A percentile compares a stretch with the other conserved stretches of the same genome.
phyloP scores from a whole-genome alignment of 2,797 vertebrate species.

The Melanotaenia parkinsoni region DNA sequence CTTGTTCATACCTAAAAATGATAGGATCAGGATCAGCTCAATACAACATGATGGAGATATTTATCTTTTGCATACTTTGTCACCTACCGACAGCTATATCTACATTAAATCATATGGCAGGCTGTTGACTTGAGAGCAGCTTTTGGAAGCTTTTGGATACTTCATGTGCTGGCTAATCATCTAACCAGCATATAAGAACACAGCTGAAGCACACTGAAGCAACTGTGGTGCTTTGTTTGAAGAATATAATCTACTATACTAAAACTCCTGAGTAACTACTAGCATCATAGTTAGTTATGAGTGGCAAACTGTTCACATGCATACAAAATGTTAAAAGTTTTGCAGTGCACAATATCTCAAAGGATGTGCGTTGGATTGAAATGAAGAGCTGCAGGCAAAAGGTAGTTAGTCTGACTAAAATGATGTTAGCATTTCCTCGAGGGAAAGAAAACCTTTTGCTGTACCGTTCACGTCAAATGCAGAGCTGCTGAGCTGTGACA shows the following conservation, averaged over 20 bases:
- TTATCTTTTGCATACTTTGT: not conserved
- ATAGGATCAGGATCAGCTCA: not conserved
- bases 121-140: not conserved
- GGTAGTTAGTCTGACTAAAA: not conserved
- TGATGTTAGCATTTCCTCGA: not conserved
- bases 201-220: not conserved
- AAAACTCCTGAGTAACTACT: not conserved
- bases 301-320: not conserved
- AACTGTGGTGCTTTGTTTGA: conserved; percentile 2
- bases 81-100: not conserved
- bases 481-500: not conserved
- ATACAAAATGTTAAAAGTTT: conserved; percentile 6
- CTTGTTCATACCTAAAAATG: not conserved
- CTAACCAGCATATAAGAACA: not conserved
- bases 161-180: not conserved
- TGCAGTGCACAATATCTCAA: not conserved
- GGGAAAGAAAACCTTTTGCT: conserved; percentile 7
- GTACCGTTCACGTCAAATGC: not conserved
- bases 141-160: not conserved
- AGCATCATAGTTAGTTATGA: conserved; percentile 6
- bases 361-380: not conserved
- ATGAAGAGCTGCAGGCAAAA: not conserved
- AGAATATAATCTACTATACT: not conserved
- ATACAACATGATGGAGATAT: conserved; percentile 1
- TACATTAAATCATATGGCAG: not conserved